Base-by-base conservation (phyloP, 2,797 vertebrate species). In the Danio albolineatus region DNA sequence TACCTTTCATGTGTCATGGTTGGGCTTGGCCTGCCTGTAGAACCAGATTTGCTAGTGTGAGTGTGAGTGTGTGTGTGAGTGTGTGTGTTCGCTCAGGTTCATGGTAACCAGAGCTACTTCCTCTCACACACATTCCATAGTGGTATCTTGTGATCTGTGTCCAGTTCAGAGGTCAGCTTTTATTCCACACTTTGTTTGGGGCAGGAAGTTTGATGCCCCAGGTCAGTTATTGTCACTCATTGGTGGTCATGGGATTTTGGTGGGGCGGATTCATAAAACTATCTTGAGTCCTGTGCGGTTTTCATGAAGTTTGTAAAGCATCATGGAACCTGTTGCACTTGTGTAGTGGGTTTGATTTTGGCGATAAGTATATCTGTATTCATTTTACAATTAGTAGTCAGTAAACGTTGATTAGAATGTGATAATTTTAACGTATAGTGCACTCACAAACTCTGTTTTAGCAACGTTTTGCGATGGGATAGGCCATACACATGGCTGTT, bases 111-210 rank as follows among this genome's bases (percentile, higher is more conserved):
- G 87, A 90, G 84, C 86, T 75, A 82, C 88, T 87, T 90, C 89
- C 87, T 91, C 83, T 75, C 79, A 78, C 85, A 85, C 85, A 82
- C 90, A 92, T 94, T 93, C 92, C 92, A 85, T 78, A 82, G 87
- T 78, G 78, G 86, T 87, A 88, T 85, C 77, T 81, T 73, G 82
- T 91, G 92, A 91, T 92, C 83, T 89, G 89, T 91, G 89, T 86
- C 82, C 80, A 84, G 88, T 90, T 91, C 88, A 91, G 84, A 89
- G 91, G 88, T 90, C 90, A 92, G 84, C 78, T 79, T 81, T 87
- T 92, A 87, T 91, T 89, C 89, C 88, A 90, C 85, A 83, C 82
- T 79, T 73, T 8, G 70, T 80, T 67, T 81, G 41, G 65, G 80
- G 81, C 75, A 88, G 87, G 85, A 90, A 88, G 86, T 80, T 36